phyloP scores from a whole-genome alignment of 2,888 invertebrate species.

The Xestia c-nigrum region DNA sequence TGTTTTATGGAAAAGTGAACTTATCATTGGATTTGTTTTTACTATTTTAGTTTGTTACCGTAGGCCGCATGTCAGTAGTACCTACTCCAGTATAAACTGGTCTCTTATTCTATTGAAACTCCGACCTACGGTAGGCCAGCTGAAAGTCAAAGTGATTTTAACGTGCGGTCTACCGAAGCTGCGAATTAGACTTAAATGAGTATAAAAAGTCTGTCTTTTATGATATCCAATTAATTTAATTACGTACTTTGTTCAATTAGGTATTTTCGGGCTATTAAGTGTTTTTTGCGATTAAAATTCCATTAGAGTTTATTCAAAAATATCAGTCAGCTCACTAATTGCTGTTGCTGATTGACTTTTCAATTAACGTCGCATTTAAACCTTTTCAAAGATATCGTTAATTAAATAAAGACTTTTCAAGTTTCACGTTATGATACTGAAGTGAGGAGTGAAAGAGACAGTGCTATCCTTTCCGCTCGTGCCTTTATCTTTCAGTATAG shows the following conservation, averaged over 20 bases:
- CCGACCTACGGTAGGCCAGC: neutral
- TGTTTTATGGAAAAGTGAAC: conserved; percentile 28
- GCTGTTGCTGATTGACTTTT: conserved; percentile 26
- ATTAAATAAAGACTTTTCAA: conserved; percentile 32
- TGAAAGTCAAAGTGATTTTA: neutral
- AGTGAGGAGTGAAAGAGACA: conserved; percentile 75
- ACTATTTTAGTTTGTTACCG: neutral
- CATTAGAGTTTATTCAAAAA: conserved; percentile 18
- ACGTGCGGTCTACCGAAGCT: neutral
- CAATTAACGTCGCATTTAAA: conserved; percentile 8
- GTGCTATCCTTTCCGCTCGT: conserved; percentile 74
- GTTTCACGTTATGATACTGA: conserved; percentile 63
- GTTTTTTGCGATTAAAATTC: conserved; percentile 1
- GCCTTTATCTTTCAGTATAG: conserved; percentile 82
- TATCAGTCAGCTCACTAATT: conserved; percentile 15
- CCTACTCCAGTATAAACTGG: neutral
- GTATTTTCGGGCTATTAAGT: neutral
- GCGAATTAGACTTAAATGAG: neutral
- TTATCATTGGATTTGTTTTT: conserved; percentile 9
- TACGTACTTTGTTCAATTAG: conserved; percentile 2
- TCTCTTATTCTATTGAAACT: neutral
- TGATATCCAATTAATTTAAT: conserved; percentile 9
- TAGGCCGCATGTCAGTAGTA: neutral
- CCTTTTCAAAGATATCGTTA: conserved; percentile 23
- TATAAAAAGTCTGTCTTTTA: conserved; percentile 1